Conservation (phyloP, 1,140 invertebrate species). For the Tenebrio molitor region DNA sequence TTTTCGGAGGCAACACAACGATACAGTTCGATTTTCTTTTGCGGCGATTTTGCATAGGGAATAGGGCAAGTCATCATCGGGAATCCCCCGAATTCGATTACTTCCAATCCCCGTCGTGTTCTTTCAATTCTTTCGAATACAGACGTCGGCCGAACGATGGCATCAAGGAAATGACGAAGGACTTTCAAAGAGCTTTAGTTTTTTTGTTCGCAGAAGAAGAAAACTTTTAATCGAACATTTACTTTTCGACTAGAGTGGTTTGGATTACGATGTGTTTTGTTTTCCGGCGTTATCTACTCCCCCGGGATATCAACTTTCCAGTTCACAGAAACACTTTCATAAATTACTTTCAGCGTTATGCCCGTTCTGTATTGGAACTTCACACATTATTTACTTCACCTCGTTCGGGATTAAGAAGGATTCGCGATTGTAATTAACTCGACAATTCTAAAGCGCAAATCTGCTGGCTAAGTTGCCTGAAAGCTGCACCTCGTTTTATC, state of each 20-base stretch:
- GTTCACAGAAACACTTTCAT: constrained; percentile 59
- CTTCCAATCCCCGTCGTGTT: constrained; percentile 12
- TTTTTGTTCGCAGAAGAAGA: constrained; percentile 29
- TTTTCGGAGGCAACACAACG: no score
- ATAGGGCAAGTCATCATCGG: constrained; percentile 3
- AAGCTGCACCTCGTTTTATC: neutral
- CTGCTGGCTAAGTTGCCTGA: no score
- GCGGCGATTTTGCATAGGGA: no score
- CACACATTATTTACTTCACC: neutral
- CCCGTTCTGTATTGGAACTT: constrained; percentile 52
- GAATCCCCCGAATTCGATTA: constrained; percentile 25
- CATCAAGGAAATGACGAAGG: constrained; percentile 33
- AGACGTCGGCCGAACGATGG: constrained; percentile 24
- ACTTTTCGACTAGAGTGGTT: constrained; percentile 53
- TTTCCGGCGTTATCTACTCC: constrained; percentile 57
- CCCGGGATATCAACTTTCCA: constrained; percentile 60
- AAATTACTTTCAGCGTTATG: constrained; percentile 62
- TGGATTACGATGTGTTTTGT: constrained; percentile 60
- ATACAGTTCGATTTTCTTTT: no score
- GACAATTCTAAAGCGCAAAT: no score
- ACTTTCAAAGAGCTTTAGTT: constrained; percentile 26
- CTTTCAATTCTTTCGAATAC: constrained; percentile 31
- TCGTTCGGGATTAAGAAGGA: neutral
- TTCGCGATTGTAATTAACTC: neutral
- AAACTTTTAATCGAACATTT: constrained; percentile 63